A percentile compares a stretch with the other conserved stretches of the same genome.
Evolutionary conservation across 2,797 vertebrate genomes (phyloP).

Genomic region (Acanthiza pusilla): DNA sequence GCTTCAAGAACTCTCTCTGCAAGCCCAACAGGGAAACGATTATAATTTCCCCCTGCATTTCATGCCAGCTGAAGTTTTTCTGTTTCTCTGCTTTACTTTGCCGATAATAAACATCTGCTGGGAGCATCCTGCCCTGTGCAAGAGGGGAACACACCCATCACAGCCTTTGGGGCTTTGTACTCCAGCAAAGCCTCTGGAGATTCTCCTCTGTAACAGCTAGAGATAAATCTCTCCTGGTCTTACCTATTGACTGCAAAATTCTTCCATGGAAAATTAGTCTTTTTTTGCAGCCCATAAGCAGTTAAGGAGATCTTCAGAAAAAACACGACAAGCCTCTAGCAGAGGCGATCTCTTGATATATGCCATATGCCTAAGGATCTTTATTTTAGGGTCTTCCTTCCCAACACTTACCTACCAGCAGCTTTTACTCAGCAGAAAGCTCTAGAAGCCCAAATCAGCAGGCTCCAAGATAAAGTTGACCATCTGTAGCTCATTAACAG

Average conservation of each 20-base stretch:
- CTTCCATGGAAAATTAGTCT: background rate
- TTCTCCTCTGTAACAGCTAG: background rate
- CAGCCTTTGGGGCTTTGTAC: background rate
- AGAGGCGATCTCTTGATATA: background rate
- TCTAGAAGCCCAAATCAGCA: background rate
- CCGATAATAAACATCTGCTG: background rate
- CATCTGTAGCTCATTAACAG: background rate
- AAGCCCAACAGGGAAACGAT: background rate
- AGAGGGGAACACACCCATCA: background rate
- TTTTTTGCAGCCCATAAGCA: background rate
- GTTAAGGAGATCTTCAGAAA: background rate
- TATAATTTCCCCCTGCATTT: background rate
- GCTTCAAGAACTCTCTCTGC: background rate
- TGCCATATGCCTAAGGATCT: background rate
- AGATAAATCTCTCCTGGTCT: background rate
- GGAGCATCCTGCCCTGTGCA: background rate
- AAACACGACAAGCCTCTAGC: fast-evolving
- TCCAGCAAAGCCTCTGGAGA: background rate
- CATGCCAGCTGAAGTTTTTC: slow-evolving; percentile 28
- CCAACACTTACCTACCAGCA: background rate
- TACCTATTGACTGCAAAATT: background rate
- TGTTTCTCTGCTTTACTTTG: background rate
- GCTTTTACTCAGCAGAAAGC: background rate
- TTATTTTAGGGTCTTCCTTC: background rate
- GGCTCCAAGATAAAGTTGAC: background rate